phyloP scores from a whole-genome alignment of 2,113 vertebrate genomes.

The Micronycteris hirsuta region DNA sequence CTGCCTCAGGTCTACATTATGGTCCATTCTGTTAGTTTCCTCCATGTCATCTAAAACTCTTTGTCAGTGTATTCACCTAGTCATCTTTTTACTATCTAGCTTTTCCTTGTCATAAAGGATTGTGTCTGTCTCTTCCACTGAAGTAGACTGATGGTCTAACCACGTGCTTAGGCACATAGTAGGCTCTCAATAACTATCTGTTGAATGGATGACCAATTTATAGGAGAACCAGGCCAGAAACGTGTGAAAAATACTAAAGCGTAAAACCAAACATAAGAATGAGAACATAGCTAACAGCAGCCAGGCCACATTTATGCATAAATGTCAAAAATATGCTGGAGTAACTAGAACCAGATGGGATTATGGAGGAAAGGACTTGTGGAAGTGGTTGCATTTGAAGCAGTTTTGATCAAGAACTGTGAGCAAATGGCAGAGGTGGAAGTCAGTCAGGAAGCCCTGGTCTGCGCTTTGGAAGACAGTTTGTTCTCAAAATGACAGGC shows the following conservation, averaged over 20 bases:
- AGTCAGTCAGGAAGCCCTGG: background rate
- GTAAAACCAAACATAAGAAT: conserved; percentile 66
- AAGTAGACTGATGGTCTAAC: background rate
- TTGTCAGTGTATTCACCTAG: background rate
- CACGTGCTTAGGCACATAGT: background rate
- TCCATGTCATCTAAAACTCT: background rate
- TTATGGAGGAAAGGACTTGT: background rate
- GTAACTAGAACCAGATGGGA: conserved; percentile 59
- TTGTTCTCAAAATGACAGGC: background rate
- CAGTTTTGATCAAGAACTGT: background rate
- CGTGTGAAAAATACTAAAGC: conserved; percentile 64
- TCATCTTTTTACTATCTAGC: background rate
- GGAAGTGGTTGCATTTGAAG: background rate
- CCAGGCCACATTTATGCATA: conserved; percentile 22
- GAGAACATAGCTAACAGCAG: conserved; percentile 10
- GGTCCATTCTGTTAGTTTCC: background rate
- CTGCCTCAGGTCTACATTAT: background rate
- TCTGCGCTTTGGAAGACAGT: background rate
- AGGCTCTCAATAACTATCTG: conserved; percentile 54
- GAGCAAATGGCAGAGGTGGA: background rate
- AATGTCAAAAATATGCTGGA: conserved; percentile 29
- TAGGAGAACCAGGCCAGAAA: conserved; percentile 53
- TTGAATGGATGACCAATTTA: conserved; percentile 48
- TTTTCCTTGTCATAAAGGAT: background rate
- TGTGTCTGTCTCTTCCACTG: background rate